Evolutionary conservation across 2,888 invertebrate species (phyloP).

Genomic region (Tinea pellionella): DNA sequence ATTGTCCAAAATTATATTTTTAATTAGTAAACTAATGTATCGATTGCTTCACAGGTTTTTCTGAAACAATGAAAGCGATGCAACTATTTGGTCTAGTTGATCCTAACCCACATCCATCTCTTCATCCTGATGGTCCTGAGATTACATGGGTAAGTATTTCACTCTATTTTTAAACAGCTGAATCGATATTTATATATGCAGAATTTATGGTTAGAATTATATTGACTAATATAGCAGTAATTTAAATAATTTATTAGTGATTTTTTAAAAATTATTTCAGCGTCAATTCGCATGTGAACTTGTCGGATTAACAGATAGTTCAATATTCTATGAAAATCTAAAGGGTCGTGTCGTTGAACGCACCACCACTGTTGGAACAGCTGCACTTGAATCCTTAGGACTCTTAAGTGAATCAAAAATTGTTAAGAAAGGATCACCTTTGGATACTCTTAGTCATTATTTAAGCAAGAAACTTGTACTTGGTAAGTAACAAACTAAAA

Average conservation of each 20-base stretch:
- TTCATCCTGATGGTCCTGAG: slow-evolving; percentile 96
- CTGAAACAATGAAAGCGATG: slow-evolving; percentile 87
- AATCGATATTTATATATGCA: too few relatives aligned
- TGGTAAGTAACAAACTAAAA: slow-evolving; percentile 58
- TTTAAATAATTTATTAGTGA: too few relatives aligned
- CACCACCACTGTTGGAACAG: slow-evolving; percentile 76
- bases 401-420: slow-evolving; percentile 86
- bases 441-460: slow-evolving; percentile 94
- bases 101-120: slow-evolving; percentile 83
- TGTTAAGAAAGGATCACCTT: slow-evolving; percentile 84
- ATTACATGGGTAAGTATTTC: slow-evolving; percentile 87
- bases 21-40: too few relatives aligned
- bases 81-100: slow-evolving; percentile 90
- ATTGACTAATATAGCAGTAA: too few relatives aligned
- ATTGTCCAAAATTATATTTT: too few relatives aligned
- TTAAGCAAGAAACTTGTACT: slow-evolving; percentile 83
- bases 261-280: slow-evolving; percentile 43
- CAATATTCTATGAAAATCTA: slow-evolving; percentile 94
- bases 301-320: slow-evolving; percentile 83
- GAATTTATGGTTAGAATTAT: too few relatives aligned
- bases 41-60: slow-evolving; percentile 78
- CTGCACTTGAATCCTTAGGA: slow-evolving; percentile 88
- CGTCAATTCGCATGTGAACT: slow-evolving; percentile 87
- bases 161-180: too few relatives aligned
- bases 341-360: slow-evolving; percentile 85